Evolutionary conservation across 2,797 vertebrate genomes (phyloP).

Genomic region (Dermochelys coriacea): DNA sequence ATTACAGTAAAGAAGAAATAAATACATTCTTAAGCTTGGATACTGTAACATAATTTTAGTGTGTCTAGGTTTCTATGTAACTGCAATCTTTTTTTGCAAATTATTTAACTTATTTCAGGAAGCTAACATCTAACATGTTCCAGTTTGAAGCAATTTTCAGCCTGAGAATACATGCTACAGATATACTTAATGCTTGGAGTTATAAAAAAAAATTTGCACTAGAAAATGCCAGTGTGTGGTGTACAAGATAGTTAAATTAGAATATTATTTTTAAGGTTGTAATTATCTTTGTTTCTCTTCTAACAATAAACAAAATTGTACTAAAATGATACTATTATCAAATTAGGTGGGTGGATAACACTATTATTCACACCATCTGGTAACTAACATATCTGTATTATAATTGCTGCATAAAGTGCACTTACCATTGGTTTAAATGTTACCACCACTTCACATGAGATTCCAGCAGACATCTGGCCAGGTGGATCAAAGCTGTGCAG

Average conservation of each 20-base stretch:
- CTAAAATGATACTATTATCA: not conserved
- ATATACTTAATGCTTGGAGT: no score
- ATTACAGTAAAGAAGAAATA: not conserved
- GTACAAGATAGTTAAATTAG: not conserved
- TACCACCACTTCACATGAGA: slow-evolving; percentile 89
- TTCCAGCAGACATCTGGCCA: slow-evolving; percentile 88
- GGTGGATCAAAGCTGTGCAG: slow-evolving; percentile 87
- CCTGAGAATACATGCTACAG: not conserved
- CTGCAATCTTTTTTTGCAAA: not conserved
- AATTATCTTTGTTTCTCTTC: not conserved
- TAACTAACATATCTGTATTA: not conserved
- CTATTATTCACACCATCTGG: not conserved
- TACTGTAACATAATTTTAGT: not conserved
- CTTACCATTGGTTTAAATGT: slow-evolving; percentile 91
- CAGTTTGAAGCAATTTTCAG: not conserved
- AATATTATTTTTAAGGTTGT: not conserved
- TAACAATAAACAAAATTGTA: not conserved
- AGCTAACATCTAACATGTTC: not conserved
- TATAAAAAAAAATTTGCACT: not conserved
- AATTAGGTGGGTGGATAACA: not conserved
- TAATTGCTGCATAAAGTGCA: not conserved
- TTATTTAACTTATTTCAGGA: not conserved
- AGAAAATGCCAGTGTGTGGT: not conserved
- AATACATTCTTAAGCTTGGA: not conserved
- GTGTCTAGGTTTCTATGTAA: not conserved